phyloP scores from a whole-genome alignment of 1,140 invertebrate genomes.

The Platyscapa corneri region DNA sequence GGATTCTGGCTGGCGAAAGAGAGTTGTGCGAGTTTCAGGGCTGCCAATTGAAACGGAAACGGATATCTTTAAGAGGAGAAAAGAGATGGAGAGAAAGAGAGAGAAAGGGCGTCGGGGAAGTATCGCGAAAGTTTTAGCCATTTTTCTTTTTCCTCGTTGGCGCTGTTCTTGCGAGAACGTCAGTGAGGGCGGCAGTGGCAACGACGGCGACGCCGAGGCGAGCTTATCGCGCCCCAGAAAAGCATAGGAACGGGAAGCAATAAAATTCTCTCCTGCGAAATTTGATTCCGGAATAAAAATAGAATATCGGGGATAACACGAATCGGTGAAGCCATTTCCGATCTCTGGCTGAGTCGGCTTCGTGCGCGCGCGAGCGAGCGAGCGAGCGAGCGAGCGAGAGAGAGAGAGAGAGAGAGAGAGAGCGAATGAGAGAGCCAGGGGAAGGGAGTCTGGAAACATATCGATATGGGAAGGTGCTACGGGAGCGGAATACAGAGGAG shows the following conservation, averaged over 20 bases:
- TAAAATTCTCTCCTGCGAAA: conserved; percentile 68
- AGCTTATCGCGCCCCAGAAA: conserved; percentile 32
- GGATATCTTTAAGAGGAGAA: not conserved
- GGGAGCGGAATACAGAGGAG: conserved; percentile 71
- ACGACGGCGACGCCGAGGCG: conserved; percentile 41
- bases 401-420: conserved; percentile 52
- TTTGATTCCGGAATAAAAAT: conserved; percentile 74
- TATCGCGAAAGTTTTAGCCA: conserved; percentile 34
- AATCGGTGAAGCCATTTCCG: conserved; percentile 75
- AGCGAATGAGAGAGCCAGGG: conserved; percentile 51
- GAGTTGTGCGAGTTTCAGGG: not conserved
- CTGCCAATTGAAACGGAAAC: not conserved
- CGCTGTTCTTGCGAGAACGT: conserved; percentile 22
- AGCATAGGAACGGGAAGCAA: conserved; percentile 52
- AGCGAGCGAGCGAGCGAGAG: conserved; percentile 52
- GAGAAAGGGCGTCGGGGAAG: not conserved
- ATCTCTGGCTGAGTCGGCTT: conserved; percentile 61
- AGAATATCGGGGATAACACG: conserved; percentile 73
- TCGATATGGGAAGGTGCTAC: conserved; percentile 72
- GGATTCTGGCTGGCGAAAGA: no score
- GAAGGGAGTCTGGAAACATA: conserved; percentile 65
- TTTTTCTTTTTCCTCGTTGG: conserved; percentile 25
- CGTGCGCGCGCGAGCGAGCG: conserved; percentile 5
- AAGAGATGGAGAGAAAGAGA: not conserved
- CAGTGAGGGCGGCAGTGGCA: not conserved